These are phyloP conservation scores for Cryptotermes secundus DNA, from an alignment of 1,140 invertebrate genomes.

Conservation along the genomic window DNA sequence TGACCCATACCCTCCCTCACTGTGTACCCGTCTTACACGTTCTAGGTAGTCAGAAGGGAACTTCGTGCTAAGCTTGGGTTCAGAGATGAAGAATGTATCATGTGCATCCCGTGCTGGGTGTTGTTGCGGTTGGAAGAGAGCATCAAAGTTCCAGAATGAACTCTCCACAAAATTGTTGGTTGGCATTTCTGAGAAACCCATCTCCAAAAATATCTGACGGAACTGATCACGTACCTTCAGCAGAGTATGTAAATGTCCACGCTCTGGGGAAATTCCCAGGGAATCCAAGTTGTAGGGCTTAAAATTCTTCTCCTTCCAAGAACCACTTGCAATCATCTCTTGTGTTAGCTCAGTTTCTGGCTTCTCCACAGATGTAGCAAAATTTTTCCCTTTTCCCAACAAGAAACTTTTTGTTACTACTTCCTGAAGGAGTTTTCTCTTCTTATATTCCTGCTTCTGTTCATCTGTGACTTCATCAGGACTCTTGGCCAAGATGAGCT, in stretches of 20 bases:
- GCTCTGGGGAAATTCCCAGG: conserved; percentile 63
- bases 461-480: conserved; percentile 60
- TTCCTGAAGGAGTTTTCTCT: conserved; percentile 91
- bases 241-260: conserved; percentile 92
- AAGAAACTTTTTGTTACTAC: conserved; percentile 46
- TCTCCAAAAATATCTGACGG: conserved; percentile 95
- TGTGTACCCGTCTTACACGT: conserved; percentile 88
- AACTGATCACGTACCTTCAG: conserved; percentile 95
- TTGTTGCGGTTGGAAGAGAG: conserved; percentile 97
- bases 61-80: conserved; percentile 20
- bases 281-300: conserved; percentile 98
- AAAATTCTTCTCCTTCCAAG: conserved; percentile 90
- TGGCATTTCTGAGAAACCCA: conserved; percentile 97
- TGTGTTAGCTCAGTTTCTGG: conserved; percentile 92
- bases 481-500: conserved; percentile 58
- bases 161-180: conserved; percentile 97
- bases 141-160: conserved; percentile 99
- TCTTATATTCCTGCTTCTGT: conserved; percentile 86
- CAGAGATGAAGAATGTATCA: conserved; percentile 95
- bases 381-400: conserved; percentile 74
- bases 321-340: conserved; percentile 85
- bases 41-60: conserved; percentile 90
- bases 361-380: conserved; percentile 80
- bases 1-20: conserved; percentile 91
- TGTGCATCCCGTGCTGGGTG: conserved; percentile 99